Percentiles rank a stretch among this genome's conserved stretches.
phyloP scores from a whole-genome alignment of 2,113 vertebrate species.

The Chauna torquata region DNA sequence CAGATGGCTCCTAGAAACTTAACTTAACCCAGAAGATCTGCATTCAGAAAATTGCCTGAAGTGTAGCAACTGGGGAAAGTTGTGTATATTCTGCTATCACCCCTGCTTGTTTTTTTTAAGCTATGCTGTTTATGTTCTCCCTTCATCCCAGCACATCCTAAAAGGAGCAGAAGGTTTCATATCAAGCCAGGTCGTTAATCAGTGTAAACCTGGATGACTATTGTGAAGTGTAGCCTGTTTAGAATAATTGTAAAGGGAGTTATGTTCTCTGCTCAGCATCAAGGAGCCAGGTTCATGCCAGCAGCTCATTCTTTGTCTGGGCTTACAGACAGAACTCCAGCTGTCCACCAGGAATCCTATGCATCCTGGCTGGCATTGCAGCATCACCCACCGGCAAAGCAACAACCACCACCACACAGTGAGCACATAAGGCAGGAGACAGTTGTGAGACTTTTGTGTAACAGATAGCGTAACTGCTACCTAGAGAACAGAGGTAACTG shows the following conservation, averaged over 20 bases:
- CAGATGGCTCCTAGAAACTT: background rate
- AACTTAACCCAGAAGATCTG: background rate
- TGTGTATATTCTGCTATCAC: background rate
- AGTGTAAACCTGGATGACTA: background rate
- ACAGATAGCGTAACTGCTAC: background rate
- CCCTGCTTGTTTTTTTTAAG: background rate
- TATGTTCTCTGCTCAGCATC: background rate
- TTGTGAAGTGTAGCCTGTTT: background rate
- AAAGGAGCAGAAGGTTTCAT: background rate
- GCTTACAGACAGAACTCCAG: background rate
- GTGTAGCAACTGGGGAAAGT: background rate
- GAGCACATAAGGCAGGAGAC: no score
- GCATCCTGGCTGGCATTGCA: fast-evolving
- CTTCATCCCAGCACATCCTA: slow-evolving; percentile 32
- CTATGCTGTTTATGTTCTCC: slow-evolving; percentile 20
- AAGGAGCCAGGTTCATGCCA: background rate
- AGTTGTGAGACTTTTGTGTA: background rate
- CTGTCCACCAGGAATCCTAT: background rate
- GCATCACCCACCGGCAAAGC: background rate
- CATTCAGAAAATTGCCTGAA: background rate
- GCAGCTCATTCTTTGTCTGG: background rate
- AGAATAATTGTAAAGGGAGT: background rate
- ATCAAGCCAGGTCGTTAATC: background rate
- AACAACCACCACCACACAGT: background rate
- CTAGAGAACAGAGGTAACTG: background rate